phyloP scores from a whole-genome alignment of 1,140 invertebrate species.

The Pseudomyrmex concolor region DNA sequence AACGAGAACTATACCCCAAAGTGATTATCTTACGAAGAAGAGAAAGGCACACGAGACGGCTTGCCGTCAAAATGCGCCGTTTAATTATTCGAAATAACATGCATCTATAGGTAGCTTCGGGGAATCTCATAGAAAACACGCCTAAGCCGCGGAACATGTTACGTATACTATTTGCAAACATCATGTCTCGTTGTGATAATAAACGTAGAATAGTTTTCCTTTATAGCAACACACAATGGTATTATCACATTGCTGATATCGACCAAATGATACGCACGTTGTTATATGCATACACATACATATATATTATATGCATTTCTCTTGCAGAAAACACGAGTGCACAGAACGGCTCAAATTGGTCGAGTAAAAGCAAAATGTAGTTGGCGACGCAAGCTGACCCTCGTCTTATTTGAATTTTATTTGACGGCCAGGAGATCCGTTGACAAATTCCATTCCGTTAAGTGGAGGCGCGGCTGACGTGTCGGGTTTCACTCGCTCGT shows the following conservation, averaged over 20 bases:
- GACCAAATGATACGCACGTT: not conserved
- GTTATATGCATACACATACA: too few species aligned
- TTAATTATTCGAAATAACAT: slow-evolving; percentile 65
- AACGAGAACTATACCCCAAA: slow-evolving; percentile 37
- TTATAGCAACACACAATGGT: not conserved
- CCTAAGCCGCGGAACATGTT: not conserved
- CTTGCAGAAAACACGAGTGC: not conserved
- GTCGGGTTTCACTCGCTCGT: slow-evolving; percentile 68
- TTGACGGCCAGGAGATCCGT: slow-evolving; percentile 65
- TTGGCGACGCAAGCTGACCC: slow-evolving; percentile 53
- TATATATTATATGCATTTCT: too few species aligned
- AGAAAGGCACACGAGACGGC: slow-evolving; percentile 24
- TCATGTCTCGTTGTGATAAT: not conserved
- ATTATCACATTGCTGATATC: not conserved
- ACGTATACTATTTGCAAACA: slow-evolving; percentile 11
- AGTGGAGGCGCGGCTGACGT: slow-evolving; percentile 70
- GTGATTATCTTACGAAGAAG: slow-evolving; percentile 64
- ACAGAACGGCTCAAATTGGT: slow-evolving; percentile 37
- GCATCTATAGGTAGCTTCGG: slow-evolving; percentile 8
- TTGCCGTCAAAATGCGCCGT: slow-evolving; percentile 34
- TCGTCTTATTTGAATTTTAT: slow-evolving; percentile 76
- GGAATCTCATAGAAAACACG: not conserved
- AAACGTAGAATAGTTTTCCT: not conserved
- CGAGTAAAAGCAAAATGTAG: slow-evolving; percentile 6
- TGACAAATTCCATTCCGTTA: slow-evolving; percentile 79